phyloP scores from a whole-genome alignment of 2,113 vertebrate genomes.

The Ornithorhynchus anatinus region DNA sequence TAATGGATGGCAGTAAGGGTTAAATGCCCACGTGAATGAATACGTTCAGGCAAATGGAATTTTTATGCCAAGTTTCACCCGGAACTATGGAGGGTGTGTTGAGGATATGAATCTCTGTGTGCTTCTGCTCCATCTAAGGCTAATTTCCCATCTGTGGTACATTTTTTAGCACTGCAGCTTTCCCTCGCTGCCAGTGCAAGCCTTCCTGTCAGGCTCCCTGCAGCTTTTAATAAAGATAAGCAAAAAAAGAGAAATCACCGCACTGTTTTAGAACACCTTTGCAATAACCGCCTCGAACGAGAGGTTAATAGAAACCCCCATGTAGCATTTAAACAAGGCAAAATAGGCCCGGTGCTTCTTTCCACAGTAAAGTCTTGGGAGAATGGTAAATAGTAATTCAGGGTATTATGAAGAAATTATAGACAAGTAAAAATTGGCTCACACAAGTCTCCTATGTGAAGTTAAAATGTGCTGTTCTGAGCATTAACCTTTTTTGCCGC shows the following conservation, averaged over 20 bases:
- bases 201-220: neutral
- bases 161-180: conserved; percentile 11
- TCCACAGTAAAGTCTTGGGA: neutral
- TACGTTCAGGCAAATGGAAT: neutral
- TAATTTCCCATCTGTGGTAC: conserved; percentile 34
- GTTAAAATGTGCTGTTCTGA: neutral
- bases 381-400: neutral
- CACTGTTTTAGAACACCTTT: conserved; percentile 1
- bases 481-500: neutral
- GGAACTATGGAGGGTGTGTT: neutral
- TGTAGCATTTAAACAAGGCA: neutral
- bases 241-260: conserved; percentile 9
- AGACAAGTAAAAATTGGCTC: neutral
- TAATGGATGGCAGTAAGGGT: conserved; percentile 35
- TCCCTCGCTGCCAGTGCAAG: conserved; percentile 7
- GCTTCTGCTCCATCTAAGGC: conserved; percentile 1
- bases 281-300: neutral
- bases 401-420: neutral
- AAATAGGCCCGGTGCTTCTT: neutral
- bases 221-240: conserved; percentile 30
- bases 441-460: neutral
- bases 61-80: conserved; percentile 6
- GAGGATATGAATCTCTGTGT: neutral
- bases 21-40: conserved; percentile 15
- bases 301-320: neutral